Evolutionary conservation across 2,797 vertebrate species (phyloP).

Genomic region (Pangasius macronema): DNA sequence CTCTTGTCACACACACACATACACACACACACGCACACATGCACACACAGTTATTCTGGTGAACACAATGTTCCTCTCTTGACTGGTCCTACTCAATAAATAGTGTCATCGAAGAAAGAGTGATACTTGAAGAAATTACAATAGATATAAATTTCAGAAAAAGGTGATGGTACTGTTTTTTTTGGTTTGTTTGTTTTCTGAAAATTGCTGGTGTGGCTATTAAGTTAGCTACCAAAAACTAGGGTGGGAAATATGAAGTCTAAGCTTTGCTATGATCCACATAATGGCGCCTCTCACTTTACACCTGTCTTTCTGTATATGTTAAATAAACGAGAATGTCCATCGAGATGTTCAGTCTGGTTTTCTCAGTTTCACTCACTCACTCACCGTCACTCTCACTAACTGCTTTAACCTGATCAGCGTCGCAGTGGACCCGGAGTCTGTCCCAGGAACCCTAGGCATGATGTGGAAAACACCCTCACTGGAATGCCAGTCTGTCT

Average conservation of each 20-base stretch:
- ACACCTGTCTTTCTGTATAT: slow-evolving; percentile 7
- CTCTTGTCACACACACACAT: neutral
- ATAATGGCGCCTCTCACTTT: neutral
- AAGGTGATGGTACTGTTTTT: no score
- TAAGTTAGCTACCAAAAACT: neutral
- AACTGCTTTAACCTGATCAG: neutral
- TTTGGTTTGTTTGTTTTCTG: neutral
- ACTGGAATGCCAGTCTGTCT: neutral
- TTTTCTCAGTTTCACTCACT: neutral
- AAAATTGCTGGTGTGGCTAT: neutral
- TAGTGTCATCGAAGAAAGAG: no score
- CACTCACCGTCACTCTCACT: neutral
- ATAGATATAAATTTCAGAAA: no score
- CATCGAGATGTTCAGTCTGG: neutral
- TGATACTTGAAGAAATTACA: no score
- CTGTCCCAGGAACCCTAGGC: neutral
- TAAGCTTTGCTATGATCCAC: neutral
- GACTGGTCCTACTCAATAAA: neutral
- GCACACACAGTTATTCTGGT: neutral
- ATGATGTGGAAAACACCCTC: neutral
- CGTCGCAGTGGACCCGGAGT: neutral
- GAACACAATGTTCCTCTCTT: neutral
- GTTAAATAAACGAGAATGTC: slow-evolving; percentile 7
- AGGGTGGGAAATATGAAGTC: neutral
- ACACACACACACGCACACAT: neutral